A percentile compares a stretch with the other conserved stretches of the same genome.
These are phyloP conservation scores for Odontothrips loti DNA, from an alignment of 2,888 invertebrate species.

Conservation along the genomic window DNA sequence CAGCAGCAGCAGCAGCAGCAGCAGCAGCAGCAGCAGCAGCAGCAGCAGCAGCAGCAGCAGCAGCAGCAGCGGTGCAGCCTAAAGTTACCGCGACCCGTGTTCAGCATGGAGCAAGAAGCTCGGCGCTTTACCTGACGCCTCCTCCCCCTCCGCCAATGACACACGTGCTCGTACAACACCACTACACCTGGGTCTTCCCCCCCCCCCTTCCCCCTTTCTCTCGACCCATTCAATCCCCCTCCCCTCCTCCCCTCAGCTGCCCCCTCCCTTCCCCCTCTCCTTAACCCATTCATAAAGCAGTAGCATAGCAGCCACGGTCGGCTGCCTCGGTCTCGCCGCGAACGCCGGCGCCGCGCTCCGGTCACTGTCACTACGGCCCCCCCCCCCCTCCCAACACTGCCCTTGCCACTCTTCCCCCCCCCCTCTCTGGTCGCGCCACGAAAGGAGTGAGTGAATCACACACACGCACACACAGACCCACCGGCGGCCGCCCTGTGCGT, in stretches of 20 bases:
- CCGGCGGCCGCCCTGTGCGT: neutral
- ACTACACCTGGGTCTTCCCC: neutral
- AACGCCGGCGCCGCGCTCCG: neutral
- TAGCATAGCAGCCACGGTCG: neutral
- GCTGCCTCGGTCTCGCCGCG: neutral
- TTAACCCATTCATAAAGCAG: neutral
- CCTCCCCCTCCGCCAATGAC: no score
- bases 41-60: no score
- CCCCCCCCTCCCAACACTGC: neutral
- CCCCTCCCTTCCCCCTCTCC: neutral
- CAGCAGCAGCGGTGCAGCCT: no score
- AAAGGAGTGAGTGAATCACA: neutral
- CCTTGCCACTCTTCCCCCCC: neutral
- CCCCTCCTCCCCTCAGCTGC: neutral
- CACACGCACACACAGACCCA: neutral
- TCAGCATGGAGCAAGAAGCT: no score
- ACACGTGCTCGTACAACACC: no score
- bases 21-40: no score
- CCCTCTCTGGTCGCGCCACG: neutral
- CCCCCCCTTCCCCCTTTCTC: neutral
- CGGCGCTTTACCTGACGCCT: no score
- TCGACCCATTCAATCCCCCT: neutral
- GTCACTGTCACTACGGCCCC: slow-evolving; percentile 20
- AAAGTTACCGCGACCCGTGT: no score
- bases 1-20: no score